A percentile compares a stretch with the other conserved stretches of the same genome.
Conservation (phyloP, 2,797 vertebrate genomes). For the Pygocentrus nattereri region DNA sequence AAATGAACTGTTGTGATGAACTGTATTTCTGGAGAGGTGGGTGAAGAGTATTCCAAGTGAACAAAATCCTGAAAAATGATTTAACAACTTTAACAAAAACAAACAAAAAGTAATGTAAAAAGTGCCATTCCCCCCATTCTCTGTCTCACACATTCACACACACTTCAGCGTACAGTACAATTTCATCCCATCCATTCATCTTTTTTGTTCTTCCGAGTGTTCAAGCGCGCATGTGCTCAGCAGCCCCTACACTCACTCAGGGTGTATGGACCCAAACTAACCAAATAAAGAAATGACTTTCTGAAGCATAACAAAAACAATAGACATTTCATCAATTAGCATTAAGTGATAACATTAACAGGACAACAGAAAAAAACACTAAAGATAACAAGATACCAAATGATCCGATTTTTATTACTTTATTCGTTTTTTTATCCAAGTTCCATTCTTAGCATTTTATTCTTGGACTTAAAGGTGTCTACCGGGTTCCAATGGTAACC, state of each 20-base stretch:
- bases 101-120: no score
- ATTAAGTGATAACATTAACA: conserved; percentile 7
- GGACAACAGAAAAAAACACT: not conserved
- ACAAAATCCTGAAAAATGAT: no score
- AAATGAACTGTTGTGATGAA: no score
- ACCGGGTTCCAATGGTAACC: conserved; percentile 95
- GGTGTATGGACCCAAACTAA: not conserved
- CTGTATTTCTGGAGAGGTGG: no score
- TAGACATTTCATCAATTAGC: not conserved
- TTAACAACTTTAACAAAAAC: no score
- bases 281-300: not conserved
- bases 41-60: no score
- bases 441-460: conserved; percentile 46
- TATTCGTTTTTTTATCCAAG: conserved; percentile 51
- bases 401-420: conserved; percentile 48
- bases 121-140: no score
- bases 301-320: not conserved
- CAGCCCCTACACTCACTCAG: not conserved
- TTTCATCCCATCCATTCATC: not conserved
- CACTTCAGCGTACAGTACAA: no score
- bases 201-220: not conserved
- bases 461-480: conserved; percentile 67
- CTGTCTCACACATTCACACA: no score
- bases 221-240: not conserved
- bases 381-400: conserved; percentile 34